Conservation (phyloP, 2,797 vertebrate genomes). For the Hoplostethus mediterraneus region DNA sequence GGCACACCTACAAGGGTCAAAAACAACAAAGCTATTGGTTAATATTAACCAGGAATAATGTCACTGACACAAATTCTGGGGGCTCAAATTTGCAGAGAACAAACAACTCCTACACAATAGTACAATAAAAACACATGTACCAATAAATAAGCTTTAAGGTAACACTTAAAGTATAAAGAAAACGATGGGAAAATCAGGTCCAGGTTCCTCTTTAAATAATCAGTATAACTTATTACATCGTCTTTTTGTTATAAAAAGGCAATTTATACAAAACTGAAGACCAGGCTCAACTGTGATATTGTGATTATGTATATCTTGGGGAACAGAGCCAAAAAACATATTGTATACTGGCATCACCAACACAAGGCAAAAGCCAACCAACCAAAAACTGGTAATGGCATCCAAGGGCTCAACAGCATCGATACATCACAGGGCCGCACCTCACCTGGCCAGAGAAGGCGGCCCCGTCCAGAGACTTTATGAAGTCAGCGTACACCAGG, state of each 20-base stretch:
- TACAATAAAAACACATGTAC: not conserved
- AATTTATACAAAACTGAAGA: not conserved
- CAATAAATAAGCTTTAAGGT: not conserved
- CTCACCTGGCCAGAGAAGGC: conserved; percentile 95
- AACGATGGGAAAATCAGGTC: too few relatives aligned
- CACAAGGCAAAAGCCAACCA: not conserved
- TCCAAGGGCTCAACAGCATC: too few relatives aligned
- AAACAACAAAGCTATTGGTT: not conserved
- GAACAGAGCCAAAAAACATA: not conserved
- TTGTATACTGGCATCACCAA: not conserved
- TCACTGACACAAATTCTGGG: not conserved
- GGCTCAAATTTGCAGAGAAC: not conserved
- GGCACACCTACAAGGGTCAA: conserved; percentile 87
- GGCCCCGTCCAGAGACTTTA: conserved; percentile 91
- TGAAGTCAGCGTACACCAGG: conserved; percentile 93
- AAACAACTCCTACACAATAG: not conserved
- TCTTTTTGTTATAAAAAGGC: not conserved
- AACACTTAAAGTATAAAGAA: not conserved
- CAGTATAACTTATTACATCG: too few relatives aligned
- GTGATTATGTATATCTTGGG: not conserved
- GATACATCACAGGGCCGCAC: not conserved
- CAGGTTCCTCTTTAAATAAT: too few relatives aligned
- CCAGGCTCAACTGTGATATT: not conserved
- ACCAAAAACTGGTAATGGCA: not conserved
- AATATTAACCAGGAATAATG: not conserved